A percentile compares a stretch with the other conserved stretches of the same genome.
These are phyloP conservation scores for Decapterus maruadsi DNA, from an alignment of 2,797 vertebrate genomes.

Conservation along the genomic window DNA sequence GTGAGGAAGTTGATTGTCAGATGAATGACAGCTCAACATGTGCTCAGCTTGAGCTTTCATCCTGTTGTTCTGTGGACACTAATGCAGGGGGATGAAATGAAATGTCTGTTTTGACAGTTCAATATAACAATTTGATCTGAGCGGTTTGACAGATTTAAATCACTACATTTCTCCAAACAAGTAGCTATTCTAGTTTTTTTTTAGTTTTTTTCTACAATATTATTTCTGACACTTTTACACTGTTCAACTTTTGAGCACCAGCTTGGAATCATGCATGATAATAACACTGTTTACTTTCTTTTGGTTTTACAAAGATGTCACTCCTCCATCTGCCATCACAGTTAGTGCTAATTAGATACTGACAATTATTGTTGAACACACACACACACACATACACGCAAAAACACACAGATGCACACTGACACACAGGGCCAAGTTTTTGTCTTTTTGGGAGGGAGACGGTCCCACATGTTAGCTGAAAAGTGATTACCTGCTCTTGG, in stretches of 20 bases:
- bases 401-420: not conserved
- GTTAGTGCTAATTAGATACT: constrained; percentile 35
- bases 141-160: constrained; percentile 1
- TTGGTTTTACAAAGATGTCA: not conserved
- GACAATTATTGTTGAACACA: constrained; percentile 8
- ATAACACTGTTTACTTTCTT: not conserved
- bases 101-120: not conserved
- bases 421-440: not conserved
- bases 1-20: constrained; percentile 8
- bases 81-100: not conserved
- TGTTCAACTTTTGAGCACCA: not conserved
- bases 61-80: not conserved
- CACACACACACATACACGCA: not conserved
- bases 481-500: constrained; percentile 7
- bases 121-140: not conserved
- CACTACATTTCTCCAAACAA: not conserved
- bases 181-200: not conserved
- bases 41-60: constrained; percentile 5
- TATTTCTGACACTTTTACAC: not conserved
- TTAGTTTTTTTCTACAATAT: not conserved
- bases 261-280: not conserved
- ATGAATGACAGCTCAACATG: not conserved
- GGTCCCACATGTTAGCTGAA: not conserved
- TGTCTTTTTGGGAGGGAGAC: not conserved
- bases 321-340: constrained; percentile 20